A percentile compares a stretch with the other conserved stretches of the same genome.
These are phyloP conservation scores for Sussaba pulchella DNA, from an alignment of 2,888 invertebrate species.

Conservation along the genomic window DNA sequence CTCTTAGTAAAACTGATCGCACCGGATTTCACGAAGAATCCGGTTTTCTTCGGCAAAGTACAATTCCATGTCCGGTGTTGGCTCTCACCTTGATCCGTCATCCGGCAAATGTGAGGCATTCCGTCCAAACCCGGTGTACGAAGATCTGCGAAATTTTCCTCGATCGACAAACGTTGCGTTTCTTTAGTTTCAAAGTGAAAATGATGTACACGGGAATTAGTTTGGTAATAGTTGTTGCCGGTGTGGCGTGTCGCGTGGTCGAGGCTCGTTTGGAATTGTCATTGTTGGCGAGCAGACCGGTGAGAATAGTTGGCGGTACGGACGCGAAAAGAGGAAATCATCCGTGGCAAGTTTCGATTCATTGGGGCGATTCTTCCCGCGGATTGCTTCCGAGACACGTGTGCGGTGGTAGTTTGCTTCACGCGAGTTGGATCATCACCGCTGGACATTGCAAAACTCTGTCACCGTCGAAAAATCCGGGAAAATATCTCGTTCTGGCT, in stretches of 20 bases:
- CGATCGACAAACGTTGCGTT: not conserved
- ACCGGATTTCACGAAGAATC: constrained; percentile 53
- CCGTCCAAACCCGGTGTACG: constrained; percentile 15
- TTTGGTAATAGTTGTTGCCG: not conserved
- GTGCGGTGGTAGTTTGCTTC: constrained; percentile 85
- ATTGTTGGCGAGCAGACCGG: constrained; percentile 75
- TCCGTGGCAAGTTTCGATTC: constrained; percentile 85
- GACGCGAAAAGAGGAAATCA: constrained; percentile 83
- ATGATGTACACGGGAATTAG: constrained; percentile 41
- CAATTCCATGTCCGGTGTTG: constrained; percentile 17
- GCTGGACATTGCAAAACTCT: constrained; percentile 84
- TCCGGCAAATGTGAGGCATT: constrained; percentile 35
- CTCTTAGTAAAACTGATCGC: constrained; percentile 43
- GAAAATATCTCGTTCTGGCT: constrained; percentile 70
- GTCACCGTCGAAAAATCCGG: constrained; percentile 64
- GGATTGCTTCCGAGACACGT: constrained; percentile 81
- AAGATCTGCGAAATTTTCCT: constrained; percentile 13
- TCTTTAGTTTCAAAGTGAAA: not conserved
- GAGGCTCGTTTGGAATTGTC: constrained; percentile 48
- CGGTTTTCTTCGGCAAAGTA: constrained; percentile 43
- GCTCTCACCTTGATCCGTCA: constrained; percentile 56
- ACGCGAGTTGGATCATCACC: constrained; percentile 84
- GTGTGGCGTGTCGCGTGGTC: constrained; percentile 5
- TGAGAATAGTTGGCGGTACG: constrained; percentile 78
- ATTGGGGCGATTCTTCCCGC: constrained; percentile 76